Evolutionary conservation across 2,888 invertebrate species (phyloP).

Genomic region (Drosophila lutescens): DNA sequence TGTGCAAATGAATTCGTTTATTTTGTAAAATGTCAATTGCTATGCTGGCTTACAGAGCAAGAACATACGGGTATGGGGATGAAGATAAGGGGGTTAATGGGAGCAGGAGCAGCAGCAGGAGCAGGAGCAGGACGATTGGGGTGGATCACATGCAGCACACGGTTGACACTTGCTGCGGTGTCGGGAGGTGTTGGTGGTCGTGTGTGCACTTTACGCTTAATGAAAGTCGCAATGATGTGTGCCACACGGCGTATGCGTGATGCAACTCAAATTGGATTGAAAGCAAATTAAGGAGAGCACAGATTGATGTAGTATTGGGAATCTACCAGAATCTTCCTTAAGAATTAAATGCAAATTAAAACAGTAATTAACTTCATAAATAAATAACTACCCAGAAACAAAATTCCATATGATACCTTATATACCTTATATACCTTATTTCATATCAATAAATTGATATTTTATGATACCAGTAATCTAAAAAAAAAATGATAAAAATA

Average conservation of each 20-base stretch:
- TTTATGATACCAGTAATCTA: too few species aligned
- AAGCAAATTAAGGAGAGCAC: neutral
- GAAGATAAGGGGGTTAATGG: slow-evolving; percentile 6
- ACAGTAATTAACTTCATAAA: neutral
- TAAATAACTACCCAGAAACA: too few species aligned
- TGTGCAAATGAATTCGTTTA: slow-evolving; percentile 79
- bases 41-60: slow-evolving; percentile 49
- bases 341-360: neutral
- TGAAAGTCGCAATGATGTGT: slow-evolving; percentile 61
- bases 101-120: neutral
- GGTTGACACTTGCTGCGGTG: slow-evolving; percentile 67
- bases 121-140: neutral
- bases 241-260: slow-evolving; percentile 66
- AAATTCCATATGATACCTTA: too few species aligned
- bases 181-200: slow-evolving; percentile 23
- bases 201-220: slow-evolving; percentile 69
- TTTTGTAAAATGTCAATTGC: slow-evolving; percentile 80
- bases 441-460: too few species aligned
- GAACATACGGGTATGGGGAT: neutral
- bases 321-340: neutral
- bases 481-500: too few species aligned
- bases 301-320: slow-evolving; percentile 4
- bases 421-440: too few species aligned
- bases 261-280: slow-evolving; percentile 17
- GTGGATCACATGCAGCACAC: slow-evolving; percentile 51